Conservation (phyloP, 2,113 vertebrate genomes). For the Myrmophylax atrothorax region DNA sequence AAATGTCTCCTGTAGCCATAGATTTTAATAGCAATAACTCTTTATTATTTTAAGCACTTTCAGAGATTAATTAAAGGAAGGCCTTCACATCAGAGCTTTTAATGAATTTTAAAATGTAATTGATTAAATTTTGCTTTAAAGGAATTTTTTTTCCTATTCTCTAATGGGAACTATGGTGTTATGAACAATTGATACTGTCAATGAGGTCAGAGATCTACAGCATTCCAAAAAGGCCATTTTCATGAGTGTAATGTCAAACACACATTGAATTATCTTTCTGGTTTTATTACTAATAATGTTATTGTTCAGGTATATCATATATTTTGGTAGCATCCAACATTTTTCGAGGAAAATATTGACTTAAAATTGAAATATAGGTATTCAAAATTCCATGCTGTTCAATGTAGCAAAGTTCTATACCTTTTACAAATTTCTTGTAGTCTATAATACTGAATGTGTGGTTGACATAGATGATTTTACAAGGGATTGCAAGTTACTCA, state of each 20-base stretch:
- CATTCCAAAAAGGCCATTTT: slow-evolving; percentile 27
- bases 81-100: slow-evolving; percentile 32
- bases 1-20: not conserved
- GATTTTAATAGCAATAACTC: not conserved
- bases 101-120: slow-evolving; percentile 59
- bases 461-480: not conserved
- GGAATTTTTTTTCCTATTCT: slow-evolving; percentile 3
- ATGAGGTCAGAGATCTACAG: slow-evolving; percentile 39
- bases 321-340: not conserved
- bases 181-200: slow-evolving; percentile 49
- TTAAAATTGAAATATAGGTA: slow-evolving; percentile 3
- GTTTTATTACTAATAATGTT: slow-evolving; percentile 26
- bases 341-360: slow-evolving; percentile 29
- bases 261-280: not conserved
- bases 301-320: slow-evolving; percentile 5
- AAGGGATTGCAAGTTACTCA: not conserved
- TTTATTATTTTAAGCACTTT: slow-evolving; percentile 7
- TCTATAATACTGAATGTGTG: not conserved
- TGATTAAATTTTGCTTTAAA: slow-evolving; percentile 31
- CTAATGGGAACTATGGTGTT: slow-evolving; percentile 37
- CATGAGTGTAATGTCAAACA: slow-evolving; percentile 40
- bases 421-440: slow-evolving; percentile 5
- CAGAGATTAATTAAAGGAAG: slow-evolving; percentile 37
- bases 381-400: not conserved
- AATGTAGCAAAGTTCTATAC: not conserved